Conservation (phyloP, 2,888 invertebrate species). For the Xestoiulus laeticollis region DNA sequence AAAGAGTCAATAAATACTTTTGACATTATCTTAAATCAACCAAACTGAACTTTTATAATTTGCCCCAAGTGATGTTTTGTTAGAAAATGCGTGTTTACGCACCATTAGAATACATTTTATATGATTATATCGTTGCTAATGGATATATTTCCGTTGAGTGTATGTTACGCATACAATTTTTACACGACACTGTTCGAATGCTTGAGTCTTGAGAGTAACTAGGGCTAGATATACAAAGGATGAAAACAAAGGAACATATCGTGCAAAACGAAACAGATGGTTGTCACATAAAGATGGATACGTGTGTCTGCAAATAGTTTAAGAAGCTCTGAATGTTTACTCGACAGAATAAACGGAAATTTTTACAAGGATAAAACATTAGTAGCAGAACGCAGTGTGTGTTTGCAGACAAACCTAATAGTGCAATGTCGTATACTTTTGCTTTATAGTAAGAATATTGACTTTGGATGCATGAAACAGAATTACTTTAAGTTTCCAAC, state of each 20-base stretch:
- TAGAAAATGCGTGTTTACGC: not conserved
- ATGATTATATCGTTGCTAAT: not conserved
- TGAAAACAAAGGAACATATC: not conserved
- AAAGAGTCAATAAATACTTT: no score
- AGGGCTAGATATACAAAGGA: not conserved
- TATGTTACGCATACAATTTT: not conserved
- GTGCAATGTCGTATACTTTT: not conserved
- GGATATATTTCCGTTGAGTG: not conserved
- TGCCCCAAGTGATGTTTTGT: not conserved
- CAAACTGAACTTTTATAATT: not conserved
- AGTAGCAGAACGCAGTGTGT: not conserved
- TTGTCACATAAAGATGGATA: not conserved
- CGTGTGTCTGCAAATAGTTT: not conserved
- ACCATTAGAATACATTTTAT: not conserved
- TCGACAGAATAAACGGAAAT: not conserved
- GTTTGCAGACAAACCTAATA: not conserved
- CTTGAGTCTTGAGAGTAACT: not conserved
- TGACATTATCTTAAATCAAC: no score
- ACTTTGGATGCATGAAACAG: not conserved
- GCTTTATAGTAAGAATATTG: not conserved
- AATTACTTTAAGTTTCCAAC: not conserved
- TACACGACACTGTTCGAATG: not conserved
- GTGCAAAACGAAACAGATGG: constrained; percentile 5
- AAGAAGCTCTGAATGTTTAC: not conserved
- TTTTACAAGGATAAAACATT: not conserved